phyloP scores from a whole-genome alignment of 2,888 invertebrate species.

The Iselma pallidipennis region DNA sequence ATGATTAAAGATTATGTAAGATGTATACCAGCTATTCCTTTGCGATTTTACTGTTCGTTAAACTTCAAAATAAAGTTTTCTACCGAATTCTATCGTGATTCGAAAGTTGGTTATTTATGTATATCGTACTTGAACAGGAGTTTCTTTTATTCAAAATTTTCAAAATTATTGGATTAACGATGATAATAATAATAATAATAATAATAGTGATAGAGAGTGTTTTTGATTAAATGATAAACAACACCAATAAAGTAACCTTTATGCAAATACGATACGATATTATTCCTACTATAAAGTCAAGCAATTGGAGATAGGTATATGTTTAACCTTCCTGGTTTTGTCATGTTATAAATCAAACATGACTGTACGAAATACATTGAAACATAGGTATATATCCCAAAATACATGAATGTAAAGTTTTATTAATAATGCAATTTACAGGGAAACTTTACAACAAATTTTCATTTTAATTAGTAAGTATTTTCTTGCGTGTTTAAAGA shows the following conservation, averaged over 20 bases:
- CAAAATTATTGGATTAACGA: not conserved
- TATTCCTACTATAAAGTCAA: slow-evolving; percentile 25
- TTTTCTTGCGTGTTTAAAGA: slow-evolving; percentile 7
- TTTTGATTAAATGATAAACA: slow-evolving; percentile 26
- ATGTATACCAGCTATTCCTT: slow-evolving; percentile 14
- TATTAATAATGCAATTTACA: not conserved
- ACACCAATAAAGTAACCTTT: slow-evolving; percentile 31
- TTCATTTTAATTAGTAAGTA: not conserved
- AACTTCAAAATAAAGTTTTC: slow-evolving; percentile 19
- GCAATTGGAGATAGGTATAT: slow-evolving; percentile 26
- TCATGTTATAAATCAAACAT: slow-evolving; percentile 38
- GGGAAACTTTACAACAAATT: slow-evolving; percentile 1
- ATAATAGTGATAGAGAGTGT: slow-evolving; percentile 4
- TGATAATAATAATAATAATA: not conserved
- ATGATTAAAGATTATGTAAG: not conserved
- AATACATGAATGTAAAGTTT: not conserved
- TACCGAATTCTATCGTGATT: slow-evolving; percentile 9
- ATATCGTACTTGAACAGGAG: too few relatives aligned
- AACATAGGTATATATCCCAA: slow-evolving; percentile 9
- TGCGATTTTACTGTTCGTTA: slow-evolving; percentile 19
- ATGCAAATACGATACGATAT: slow-evolving; percentile 32
- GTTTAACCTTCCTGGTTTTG: slow-evolving; percentile 17
- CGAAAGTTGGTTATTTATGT: slow-evolving; percentile 12
- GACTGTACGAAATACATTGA: slow-evolving; percentile 22
- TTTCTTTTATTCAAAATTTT: not conserved